Evolutionary conservation across 2,113 vertebrate genomes (phyloP).

Genomic region (Chroicocephalus ridibundus): DNA sequence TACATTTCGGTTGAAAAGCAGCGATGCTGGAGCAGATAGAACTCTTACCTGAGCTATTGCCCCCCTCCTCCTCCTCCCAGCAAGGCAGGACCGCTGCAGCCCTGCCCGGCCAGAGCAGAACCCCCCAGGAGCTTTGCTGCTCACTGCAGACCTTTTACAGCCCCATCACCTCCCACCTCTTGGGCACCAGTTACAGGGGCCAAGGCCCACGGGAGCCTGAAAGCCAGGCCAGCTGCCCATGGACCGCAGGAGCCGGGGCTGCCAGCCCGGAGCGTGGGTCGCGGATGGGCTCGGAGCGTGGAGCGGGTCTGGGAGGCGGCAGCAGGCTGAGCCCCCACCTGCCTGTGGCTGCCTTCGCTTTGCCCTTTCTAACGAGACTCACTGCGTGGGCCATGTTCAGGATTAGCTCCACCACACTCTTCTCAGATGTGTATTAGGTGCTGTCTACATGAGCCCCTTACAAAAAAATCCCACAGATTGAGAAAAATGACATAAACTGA

Average conservation of each 20-base stretch:
- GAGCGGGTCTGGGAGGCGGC: neutral
- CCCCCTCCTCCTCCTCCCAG: no score
- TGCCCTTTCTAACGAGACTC: neutral
- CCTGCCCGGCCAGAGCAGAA: rapidly evolving
- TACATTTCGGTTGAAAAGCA: neutral
- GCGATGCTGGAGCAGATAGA: neutral
- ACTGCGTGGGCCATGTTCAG: neutral
- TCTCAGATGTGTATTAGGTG: neutral
- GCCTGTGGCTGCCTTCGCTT: neutral
- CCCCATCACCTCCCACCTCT: neutral
- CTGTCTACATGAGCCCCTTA: neutral
- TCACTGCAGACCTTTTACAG: neutral
- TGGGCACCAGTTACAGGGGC: neutral
- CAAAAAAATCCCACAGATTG: neutral
- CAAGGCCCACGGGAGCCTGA: neutral
- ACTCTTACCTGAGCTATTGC: neutral
- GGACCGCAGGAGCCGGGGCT: rapidly evolving
- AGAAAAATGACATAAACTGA: neutral
- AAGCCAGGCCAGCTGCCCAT: neutral
- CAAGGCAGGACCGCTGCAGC: neutral
- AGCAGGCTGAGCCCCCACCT: neutral
- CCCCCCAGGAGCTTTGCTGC: neutral
- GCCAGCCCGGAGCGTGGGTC: neutral
- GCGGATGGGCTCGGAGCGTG: neutral
- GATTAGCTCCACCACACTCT: neutral